Evolutionary conservation across 2,797 vertebrate genomes (phyloP), one percentile per base, ranked within the genome.

Genomic region (Nasua narica): DNA sequence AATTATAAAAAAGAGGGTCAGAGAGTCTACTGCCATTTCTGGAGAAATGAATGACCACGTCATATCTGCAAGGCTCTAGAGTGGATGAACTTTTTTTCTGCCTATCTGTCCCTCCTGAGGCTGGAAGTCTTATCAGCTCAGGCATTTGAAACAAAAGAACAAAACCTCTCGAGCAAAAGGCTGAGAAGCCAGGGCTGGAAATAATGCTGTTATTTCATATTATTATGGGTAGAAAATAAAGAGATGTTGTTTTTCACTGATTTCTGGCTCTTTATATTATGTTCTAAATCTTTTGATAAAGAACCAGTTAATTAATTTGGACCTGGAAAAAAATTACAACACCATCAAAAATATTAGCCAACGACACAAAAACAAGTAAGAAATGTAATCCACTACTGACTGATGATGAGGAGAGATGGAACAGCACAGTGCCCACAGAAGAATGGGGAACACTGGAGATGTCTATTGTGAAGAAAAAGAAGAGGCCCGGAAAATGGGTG

Each of bases 141-240:
- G 46, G 40, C 29, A 83, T 60, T 93, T 89, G n/a, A 77, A 87
- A 95, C 72, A 89, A 78, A 92, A 95, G 37, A 90, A 74, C 27
- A 92, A 74, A 95, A 92, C 4, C 11, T 91, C 14, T 60, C 16
- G 70, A 21, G 13, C 19, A 85, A 58, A 91, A 90, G 25, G 0
- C 35, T 93, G 32, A 96, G 40, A 90, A 87, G 67, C 3, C 7
- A 67, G 4, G 0, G 18, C 43, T 94, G 60, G 25, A 88, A 85
- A 94, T 54, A 62, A 87, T 52, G n/a, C 32, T 48, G 29, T 84
- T 56, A 70, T 35, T 85, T 94, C 62, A 77, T 91, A 88, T 27
- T 85, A 29, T 50, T 95, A 54, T 70, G 8, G 58, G 32, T 32
- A 60, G 54, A 37, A 70, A 90, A 82, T 62, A 78, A 90, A 94